phyloP scores from a whole-genome alignment of 2,113 vertebrate genomes.

The Paratilapia polleni region DNA sequence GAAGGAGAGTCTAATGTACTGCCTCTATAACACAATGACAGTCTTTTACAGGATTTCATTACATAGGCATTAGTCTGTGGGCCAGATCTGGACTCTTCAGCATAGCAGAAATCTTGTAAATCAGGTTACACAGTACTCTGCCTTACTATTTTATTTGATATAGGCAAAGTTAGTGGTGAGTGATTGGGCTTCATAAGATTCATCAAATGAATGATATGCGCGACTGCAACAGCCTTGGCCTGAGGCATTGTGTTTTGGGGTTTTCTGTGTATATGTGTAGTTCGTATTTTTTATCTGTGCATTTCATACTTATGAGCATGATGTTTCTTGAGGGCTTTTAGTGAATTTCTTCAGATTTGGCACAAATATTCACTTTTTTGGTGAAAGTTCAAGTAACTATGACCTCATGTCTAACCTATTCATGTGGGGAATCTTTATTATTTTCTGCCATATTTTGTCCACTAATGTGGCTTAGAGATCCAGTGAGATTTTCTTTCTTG shows the following conservation, averaged over 20 bases:
- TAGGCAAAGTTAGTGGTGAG: not conserved
- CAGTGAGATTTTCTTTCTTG: not conserved
- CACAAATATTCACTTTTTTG: not conserved
- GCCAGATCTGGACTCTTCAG: constrained; percentile 13
- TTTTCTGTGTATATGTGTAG: not conserved
- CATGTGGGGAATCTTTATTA: not conserved
- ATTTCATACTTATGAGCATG: not conserved
- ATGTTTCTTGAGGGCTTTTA: not conserved
- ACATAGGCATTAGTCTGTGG: constrained; percentile 37
- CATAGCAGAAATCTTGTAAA: constrained; percentile 36
- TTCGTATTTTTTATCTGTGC: not conserved
- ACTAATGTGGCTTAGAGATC: not conserved
- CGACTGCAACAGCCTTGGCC: not conserved
- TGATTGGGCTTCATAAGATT: not conserved
- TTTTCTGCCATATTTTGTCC: not conserved
- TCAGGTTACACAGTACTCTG: constrained; percentile 21
- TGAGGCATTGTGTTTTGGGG: not conserved
- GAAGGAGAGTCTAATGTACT: constrained; percentile 44
- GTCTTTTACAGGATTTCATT: constrained; percentile 45
- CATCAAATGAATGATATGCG: not conserved
- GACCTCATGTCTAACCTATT: not conserved
- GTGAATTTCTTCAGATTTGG: not conserved
- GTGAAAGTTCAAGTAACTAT: not conserved
- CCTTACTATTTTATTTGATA: not conserved
- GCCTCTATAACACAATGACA: constrained; percentile 33